Conservation (phyloP, 1,140 invertebrate species). For the Trigoniulus corallinus region DNA sequence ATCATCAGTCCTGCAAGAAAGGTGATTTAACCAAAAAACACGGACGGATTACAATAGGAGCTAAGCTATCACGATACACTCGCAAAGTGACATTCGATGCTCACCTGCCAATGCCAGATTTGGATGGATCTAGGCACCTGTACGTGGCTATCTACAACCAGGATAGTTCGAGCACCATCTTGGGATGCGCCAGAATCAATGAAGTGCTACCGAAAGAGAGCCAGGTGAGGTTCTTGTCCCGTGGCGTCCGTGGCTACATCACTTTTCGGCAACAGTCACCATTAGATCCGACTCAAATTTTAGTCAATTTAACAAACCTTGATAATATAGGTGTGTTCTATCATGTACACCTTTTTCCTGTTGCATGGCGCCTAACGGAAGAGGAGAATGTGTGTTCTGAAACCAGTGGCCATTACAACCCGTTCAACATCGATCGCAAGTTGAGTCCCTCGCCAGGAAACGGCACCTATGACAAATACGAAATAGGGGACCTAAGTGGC, state of each 20-base stretch:
- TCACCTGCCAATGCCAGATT: conserved; percentile 33
- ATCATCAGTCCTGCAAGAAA: conserved; percentile 31
- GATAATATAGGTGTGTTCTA: conserved; percentile 28
- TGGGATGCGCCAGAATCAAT: conserved; percentile 65
- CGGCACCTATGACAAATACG: conserved; percentile 73
- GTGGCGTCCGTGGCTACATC: conserved; percentile 63
- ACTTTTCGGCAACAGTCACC: conserved; percentile 61
- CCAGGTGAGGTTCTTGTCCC: conserved; percentile 53
- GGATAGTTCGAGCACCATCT: conserved; percentile 53
- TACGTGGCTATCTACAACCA: conserved; percentile 73
- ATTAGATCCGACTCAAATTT: conserved; percentile 65
- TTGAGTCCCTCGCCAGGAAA: conserved; percentile 28
- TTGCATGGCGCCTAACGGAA: conserved; percentile 19
- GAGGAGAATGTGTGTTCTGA: conserved; percentile 23
- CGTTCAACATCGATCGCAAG: conserved; percentile 24
- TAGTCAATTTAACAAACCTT: conserved; percentile 47
- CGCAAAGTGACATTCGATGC: conserved; percentile 16
- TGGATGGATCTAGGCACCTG: conserved; percentile 47
- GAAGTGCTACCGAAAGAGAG: conserved; percentile 19
- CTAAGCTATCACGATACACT: conserved; percentile 16
- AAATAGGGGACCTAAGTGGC: conserved; percentile 72
- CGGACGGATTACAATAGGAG: conserved; percentile 38
- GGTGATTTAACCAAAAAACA: conserved; percentile 64
- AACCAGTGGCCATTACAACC: conserved; percentile 32
- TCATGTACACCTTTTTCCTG: conserved; percentile 34